Evolutionary conservation across 2,888 invertebrate genomes (phyloP).

Genomic region (Dynastes maya): DNA sequence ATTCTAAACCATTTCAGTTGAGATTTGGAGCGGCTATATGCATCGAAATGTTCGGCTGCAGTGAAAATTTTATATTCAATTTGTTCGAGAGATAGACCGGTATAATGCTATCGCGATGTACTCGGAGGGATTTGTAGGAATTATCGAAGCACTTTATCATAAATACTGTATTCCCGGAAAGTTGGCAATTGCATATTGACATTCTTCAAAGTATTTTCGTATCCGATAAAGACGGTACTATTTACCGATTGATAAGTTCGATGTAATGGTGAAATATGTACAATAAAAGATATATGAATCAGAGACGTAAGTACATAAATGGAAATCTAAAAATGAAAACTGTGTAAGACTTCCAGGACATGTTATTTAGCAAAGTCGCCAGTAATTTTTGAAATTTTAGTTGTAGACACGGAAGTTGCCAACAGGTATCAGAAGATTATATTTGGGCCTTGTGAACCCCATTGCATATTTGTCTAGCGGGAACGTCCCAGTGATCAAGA

Average conservation of each 20-base stretch:
- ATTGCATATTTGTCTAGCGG: no score
- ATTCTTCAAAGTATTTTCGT: constrained; percentile 9
- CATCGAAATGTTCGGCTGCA: neutral
- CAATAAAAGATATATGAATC: neutral
- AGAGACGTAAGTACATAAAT: neutral
- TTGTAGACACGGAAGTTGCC: neutral
- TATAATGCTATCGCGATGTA: neutral
- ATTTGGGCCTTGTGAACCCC: no score
- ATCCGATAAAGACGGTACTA: constrained; percentile 2
- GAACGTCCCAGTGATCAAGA: no score
- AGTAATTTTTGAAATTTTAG: neutral
- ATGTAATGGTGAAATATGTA: constrained; percentile 6
- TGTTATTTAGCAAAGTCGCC: constrained; percentile 5
- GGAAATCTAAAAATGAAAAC: neutral
- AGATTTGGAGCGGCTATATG: neutral
- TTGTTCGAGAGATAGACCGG: neutral
- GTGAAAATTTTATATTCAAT: constrained; percentile 7
- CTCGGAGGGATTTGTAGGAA: neutral
- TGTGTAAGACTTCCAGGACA: neutral
- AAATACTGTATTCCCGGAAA: constrained; percentile 22
- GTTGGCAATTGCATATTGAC: constrained; percentile 15
- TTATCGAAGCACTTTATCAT: neutral
- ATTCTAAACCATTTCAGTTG: neutral
- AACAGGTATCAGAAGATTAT: no score
- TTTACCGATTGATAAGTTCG: constrained; percentile 22